Percentiles rank a stretch among this genome's conserved stretches.
phyloP scores from a whole-genome alignment of 2,888 invertebrate species.

The Nephrotoma flavescens region DNA sequence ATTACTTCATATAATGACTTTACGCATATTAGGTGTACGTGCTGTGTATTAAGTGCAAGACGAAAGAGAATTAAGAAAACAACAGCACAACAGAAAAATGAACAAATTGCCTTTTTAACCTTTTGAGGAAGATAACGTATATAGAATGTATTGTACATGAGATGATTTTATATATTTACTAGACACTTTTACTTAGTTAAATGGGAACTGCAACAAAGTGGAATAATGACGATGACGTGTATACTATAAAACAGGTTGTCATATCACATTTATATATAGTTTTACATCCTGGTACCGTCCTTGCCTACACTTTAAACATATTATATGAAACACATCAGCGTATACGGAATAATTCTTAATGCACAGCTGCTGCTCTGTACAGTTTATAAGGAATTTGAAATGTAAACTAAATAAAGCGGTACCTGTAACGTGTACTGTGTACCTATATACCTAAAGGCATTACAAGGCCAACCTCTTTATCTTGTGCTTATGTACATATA shows the following conservation, averaged over 20 bases:
- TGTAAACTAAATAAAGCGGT: no score
- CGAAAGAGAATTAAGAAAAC: background rate
- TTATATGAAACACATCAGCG: no score
- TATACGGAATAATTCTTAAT: no score
- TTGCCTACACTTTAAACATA: background rate
- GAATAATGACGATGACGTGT: background rate
- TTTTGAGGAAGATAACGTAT: background rate
- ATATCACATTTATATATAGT: background rate
- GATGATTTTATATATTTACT: background rate
- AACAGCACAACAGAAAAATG: background rate
- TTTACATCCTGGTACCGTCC: background rate
- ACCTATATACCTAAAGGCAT: background rate
- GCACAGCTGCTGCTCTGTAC: no score
- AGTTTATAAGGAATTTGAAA: no score
- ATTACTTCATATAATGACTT: background rate
- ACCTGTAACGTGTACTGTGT: no score
- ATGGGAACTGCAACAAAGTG: background rate
- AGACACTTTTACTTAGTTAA: background rate
- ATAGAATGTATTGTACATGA: background rate
- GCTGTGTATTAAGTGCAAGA: background rate
- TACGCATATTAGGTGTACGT: background rate
- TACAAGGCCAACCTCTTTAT: background rate
- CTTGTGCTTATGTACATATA: background rate
- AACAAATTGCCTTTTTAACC: background rate
- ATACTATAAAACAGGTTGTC: background rate